Base-by-base conservation (phyloP, 2,113 vertebrate genomes). In the Toxotes jaculatrix region DNA sequence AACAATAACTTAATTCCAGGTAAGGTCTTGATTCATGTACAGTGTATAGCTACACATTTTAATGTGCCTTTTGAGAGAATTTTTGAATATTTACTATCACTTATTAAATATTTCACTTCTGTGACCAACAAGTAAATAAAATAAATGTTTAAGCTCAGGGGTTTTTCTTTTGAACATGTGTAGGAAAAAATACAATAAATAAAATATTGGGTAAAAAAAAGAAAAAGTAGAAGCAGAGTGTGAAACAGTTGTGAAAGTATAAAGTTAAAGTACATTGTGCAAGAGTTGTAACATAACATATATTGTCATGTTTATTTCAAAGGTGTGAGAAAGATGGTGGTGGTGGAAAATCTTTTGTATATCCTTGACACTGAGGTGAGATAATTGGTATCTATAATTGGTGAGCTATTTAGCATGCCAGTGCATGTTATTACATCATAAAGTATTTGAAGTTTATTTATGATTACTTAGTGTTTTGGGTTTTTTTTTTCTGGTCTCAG, bases 311-410 rank as follows among this genome's bases (percentile, higher is more conserved):
- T 84, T 83, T 91, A 45, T 91, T 79, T 84, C 81, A 34, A 85
- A 98, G 98, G 95, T 88, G 96, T 96, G 82, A 95, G 87, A 80
- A 97, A 97, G 86, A 94, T 98, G 90, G 95, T 97, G 75, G 92
- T 97, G 72, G 90, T 97, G 82, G 97, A 96, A 70, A 97, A 95
- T 73, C 92, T 96, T 14, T 93, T 99, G 59, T 98, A 97, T 88
- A 86, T 97, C 90, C 94, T 99, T 55, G 96, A 98, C 89, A 95
- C 95, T 3, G 95, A 96, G 91, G 98, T 98, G 94, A 80, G 96
- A 79, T 89, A 1, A 68, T 4, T 51, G 1, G 4, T 43, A 9
- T 75, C 31, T 21, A 13, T 10, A 1, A 27, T 27, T 27, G 27
- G 27, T 56, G 21, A 55, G 14, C 19, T 47, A 0, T 57, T 62